phyloP scores from a whole-genome alignment of 2,888 invertebrate genomes.

The Brachypterus glaber region DNA sequence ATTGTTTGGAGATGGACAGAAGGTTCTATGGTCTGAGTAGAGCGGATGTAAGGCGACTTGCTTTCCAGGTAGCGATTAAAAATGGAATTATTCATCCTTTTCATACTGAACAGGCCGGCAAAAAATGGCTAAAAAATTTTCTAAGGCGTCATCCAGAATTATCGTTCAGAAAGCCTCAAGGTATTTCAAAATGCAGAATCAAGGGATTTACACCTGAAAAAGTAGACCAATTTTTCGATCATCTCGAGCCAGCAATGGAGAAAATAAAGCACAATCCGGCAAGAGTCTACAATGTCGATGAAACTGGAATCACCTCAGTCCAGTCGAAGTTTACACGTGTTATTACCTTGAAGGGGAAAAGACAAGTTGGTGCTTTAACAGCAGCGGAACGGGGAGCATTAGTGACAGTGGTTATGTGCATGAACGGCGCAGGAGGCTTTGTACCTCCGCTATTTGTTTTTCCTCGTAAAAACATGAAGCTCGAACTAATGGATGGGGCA shows the following conservation, averaged over 20 bases:
- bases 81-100: no score
- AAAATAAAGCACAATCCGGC: conserved; percentile 3
- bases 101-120: conserved; percentile 5
- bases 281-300: conserved; percentile 6
- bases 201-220: conserved; percentile 5
- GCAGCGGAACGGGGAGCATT: conserved; percentile 22
- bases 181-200: neutral
- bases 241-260: conserved; percentile 5
- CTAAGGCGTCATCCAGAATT: conserved; percentile 2
- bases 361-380: neutral
- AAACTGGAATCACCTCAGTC: no score
- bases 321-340: no score
- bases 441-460: conserved; percentile 32
- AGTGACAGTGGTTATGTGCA: conserved; percentile 26
- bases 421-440: conserved; percentile 26
- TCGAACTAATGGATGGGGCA: conserved; percentile 27
- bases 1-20: no score
- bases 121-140: conserved; percentile 8
- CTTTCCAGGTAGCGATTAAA: no score
- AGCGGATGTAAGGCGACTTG: no score
- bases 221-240: neutral
- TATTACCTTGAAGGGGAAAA: conserved; percentile 4
- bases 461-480: conserved; percentile 27
- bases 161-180: conserved; percentile 1
- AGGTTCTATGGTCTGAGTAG: no score